These are phyloP conservation scores for Apamea epomidion DNA, from an alignment of 2,888 invertebrate genomes.

Conservation along the genomic window DNA sequence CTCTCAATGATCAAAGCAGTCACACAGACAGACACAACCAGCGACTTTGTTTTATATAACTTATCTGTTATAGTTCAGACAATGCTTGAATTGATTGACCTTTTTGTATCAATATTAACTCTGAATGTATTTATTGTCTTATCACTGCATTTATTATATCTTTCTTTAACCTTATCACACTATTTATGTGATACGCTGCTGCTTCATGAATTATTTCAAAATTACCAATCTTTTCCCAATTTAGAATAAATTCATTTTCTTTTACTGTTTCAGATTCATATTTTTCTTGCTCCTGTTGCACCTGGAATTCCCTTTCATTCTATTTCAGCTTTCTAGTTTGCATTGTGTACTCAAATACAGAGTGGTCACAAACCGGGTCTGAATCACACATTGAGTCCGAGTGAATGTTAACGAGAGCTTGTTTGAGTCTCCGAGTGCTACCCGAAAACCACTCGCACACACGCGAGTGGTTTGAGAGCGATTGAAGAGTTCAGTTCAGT, in stretches of 20 bases:
- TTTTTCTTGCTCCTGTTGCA: neutral
- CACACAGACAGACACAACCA: neutral
- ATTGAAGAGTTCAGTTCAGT: neutral
- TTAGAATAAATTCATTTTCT: neutral
- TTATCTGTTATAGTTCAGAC: neutral
- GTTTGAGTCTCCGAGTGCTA: slow-evolving; percentile 19
- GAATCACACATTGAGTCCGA: slow-evolving; percentile 21
- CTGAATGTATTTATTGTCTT: neutral
- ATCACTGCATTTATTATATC: slow-evolving; percentile 14
- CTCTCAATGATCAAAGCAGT: neutral
- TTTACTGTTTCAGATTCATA: neutral
- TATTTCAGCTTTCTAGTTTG: neutral
- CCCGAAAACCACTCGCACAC: neutral
- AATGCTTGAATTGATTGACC: slow-evolving; percentile 20
- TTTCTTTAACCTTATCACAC: slow-evolving; percentile 7
- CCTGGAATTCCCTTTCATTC: neutral
- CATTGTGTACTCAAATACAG: neutral
- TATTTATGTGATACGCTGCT: neutral
- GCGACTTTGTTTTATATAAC: neutral
- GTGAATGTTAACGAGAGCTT: slow-evolving; percentile 28
- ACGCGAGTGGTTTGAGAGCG: neutral
- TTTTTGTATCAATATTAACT: slow-evolving; percentile 10
- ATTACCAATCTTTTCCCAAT: neutral
- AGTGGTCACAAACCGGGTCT: neutral
- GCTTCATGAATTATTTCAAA: neutral